These are phyloP conservation scores for Stichopus chloronotus DNA, from an alignment of 35 echinoderm and acorn worm species.

Conservation along the genomic window DNA sequence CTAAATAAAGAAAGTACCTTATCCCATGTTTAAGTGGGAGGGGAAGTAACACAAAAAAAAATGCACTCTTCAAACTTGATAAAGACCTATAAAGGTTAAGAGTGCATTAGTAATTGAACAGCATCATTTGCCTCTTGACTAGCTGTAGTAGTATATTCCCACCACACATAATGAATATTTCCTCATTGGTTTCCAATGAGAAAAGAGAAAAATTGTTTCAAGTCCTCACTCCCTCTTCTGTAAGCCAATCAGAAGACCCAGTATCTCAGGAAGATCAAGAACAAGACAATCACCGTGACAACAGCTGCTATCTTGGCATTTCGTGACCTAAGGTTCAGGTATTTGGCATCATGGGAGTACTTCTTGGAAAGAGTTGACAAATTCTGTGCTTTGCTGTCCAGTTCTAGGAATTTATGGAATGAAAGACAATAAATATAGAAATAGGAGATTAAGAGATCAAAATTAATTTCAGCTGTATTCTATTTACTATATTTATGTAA, in stretches of 20 bases:
- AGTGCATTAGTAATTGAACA: no score
- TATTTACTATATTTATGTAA: background rate
- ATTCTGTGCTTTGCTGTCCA: constrained; percentile 90
- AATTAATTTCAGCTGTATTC: background rate
- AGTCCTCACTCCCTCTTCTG: background rate
- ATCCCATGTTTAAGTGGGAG: no score
- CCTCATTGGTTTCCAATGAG: background rate
- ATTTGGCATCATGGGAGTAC: constrained; percentile 95
- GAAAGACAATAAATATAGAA: constrained; percentile 20
- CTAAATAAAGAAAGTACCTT: no score
- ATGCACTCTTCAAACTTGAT: no score
- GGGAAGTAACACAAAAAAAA: no score
- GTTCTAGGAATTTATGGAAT: constrained; percentile 58
- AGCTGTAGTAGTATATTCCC: background rate
- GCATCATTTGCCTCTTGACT: no score
- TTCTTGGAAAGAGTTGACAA: constrained; percentile 88
- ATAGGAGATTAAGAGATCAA: background rate
- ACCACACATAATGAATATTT: background rate
- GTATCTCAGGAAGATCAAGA: constrained; percentile 86
- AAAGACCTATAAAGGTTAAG: no score
- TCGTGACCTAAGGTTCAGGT: constrained; percentile 89
- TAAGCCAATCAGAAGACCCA: constrained; percentile 44
- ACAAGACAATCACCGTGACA: constrained; percentile 79
- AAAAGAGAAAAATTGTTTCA: background rate
- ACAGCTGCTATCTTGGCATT: constrained; percentile 98